Percentiles rank a stretch among this genome's conserved stretches.
Conservation (phyloP, 2,113 vertebrate species). For the Anseranas semipalmata region DNA sequence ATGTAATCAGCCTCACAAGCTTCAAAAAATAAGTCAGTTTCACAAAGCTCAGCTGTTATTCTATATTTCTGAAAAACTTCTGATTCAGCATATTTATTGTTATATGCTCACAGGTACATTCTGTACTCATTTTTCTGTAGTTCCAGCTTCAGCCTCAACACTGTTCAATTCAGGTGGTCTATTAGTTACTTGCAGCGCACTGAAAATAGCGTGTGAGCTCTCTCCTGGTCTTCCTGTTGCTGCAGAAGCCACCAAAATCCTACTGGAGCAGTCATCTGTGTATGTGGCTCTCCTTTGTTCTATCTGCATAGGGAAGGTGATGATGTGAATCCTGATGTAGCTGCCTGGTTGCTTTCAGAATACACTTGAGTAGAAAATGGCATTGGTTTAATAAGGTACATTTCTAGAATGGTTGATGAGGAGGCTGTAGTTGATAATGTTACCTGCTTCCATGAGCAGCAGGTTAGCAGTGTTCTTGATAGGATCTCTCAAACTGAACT, state of each 20-base stretch:
- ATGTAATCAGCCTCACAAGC: not conserved
- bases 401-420: not conserved
- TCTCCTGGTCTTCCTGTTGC: not conserved
- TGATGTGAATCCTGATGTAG: not conserved
- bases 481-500: not conserved
- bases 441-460: not conserved
- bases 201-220: not conserved
- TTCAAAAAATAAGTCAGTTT: not conserved
- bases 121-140: not conserved
- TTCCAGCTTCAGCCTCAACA: not conserved
- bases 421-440: accelerated
- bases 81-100: accelerated
- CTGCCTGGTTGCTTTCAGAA: not conserved
- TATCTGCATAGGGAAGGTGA: not conserved
- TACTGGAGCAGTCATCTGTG: not conserved
- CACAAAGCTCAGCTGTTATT: not conserved
- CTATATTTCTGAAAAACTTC: not conserved
- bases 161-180: not conserved
- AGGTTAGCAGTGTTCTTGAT: not conserved
- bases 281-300: not conserved
- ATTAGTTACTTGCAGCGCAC: not conserved
- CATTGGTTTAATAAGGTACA: accelerated
- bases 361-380: not conserved
- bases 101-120: accelerated
- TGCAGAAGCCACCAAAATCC: not conserved